Evolutionary conservation across 2,888 invertebrate species (phyloP).

Genomic region (Lamproptera curius): DNA sequence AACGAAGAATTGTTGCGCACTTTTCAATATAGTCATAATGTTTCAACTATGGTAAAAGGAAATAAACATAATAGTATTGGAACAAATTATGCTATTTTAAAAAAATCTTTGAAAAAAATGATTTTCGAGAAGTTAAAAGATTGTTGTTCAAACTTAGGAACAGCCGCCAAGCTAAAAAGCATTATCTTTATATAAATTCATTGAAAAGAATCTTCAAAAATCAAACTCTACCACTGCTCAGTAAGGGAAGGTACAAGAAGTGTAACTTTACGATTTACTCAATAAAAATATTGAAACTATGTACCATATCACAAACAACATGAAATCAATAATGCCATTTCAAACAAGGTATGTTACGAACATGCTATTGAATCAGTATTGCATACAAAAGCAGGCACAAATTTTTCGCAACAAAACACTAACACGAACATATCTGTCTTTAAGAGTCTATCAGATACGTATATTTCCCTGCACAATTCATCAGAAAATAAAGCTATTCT

Average conservation of each 20-base stretch:
- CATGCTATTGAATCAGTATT: constrained; percentile 17
- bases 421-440: not conserved
- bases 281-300: constrained; percentile 8
- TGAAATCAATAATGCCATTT: constrained; percentile 12
- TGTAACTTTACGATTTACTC: constrained; percentile 1
- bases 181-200: constrained; percentile 2
- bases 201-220: constrained; percentile 8
- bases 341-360: constrained; percentile 12
- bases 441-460: constrained; percentile 20
- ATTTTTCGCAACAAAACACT: not conserved
- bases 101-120: not conserved
- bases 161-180: constrained; percentile 4
- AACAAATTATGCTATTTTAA: no score
- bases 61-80: no score
- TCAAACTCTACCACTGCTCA: not conserved
- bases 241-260: constrained; percentile 5
- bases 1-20: constrained; percentile 10
- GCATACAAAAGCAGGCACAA: not conserved
- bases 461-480: constrained; percentile 9
- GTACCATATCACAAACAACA: constrained; percentile 3
- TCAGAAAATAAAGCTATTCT: constrained; percentile 16
- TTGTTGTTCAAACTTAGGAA: not conserved
- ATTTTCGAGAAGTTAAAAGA: constrained; percentile 3
- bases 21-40: no score
- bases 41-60: no score